Conservation (phyloP, 2,888 invertebrate genomes). For the Trilocha varians region DNA sequence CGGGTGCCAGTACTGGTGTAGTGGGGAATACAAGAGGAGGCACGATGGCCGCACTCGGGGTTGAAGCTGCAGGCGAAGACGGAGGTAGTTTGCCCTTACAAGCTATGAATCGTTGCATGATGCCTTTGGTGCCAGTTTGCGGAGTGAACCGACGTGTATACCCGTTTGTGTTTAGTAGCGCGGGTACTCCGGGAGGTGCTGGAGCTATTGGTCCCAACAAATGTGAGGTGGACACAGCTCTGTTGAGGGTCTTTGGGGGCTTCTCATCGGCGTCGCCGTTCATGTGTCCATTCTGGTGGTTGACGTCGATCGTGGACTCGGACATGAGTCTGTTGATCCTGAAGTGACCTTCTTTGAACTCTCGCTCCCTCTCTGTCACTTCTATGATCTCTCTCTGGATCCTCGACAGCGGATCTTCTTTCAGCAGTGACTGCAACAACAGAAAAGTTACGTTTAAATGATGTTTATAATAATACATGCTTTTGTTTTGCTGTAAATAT, state of each 20-base stretch:
- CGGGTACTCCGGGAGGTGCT: constrained; percentile 44
- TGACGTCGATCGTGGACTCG: constrained; percentile 63
- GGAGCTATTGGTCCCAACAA: constrained; percentile 52
- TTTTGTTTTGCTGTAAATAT: too few relatives aligned
- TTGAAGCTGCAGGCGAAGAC: constrained; percentile 35
- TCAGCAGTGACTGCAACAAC: constrained; percentile 68
- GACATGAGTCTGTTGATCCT: constrained; percentile 58
- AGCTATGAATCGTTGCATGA: constrained; percentile 90
- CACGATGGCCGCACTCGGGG: constrained; percentile 29
- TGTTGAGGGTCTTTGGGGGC: constrained; percentile 40
- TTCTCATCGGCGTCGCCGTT: constrained; percentile 46
- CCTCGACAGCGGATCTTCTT: constrained; percentile 82
- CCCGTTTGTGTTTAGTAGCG: constrained; percentile 59
- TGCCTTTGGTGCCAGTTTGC: constrained; percentile 79
- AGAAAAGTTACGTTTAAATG: constrained; percentile 14
- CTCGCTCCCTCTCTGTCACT: constrained; percentile 87
- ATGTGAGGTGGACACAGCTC: constrained; percentile 64
- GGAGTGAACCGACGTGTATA: constrained; percentile 76
- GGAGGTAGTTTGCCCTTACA: constrained; percentile 80
- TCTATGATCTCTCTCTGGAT: constrained; percentile 93
- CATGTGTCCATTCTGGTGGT: constrained; percentile 56
- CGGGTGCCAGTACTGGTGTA: constrained; percentile 35
- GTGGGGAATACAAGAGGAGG: constrained; percentile 47
- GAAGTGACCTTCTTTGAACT: constrained; percentile 78
- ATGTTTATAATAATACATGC: neutral